Conservation (phyloP, 2,113 vertebrate species). For the Callipepla californica region DNA sequence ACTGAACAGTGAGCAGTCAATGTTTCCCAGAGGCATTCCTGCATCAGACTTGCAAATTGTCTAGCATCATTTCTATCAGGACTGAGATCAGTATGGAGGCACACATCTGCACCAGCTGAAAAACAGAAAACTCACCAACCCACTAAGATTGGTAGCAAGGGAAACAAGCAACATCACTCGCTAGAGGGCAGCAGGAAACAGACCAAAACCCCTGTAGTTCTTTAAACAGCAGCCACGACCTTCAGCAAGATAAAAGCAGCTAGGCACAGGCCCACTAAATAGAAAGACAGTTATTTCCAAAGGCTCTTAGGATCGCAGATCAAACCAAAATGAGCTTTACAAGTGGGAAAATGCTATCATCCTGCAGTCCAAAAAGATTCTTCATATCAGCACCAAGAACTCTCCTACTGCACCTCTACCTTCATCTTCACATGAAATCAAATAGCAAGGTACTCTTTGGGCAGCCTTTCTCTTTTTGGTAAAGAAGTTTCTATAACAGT, state of each 20-base stretch:
- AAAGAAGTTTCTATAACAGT: not conserved
- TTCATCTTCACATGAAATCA: not conserved
- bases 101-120: not conserved
- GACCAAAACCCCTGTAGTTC: not conserved
- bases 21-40: not conserved
- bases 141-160: not conserved
- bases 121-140: not conserved
- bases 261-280: not conserved
- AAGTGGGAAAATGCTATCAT: not conserved
- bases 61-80: not conserved
- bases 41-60: not conserved
- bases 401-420: not conserved
- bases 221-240: rapidly evolving
- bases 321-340: not conserved
- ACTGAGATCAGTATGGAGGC: not conserved
- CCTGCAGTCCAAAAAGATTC: not conserved
- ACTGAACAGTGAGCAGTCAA: not conserved
- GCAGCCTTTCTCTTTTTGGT: rapidly evolving
- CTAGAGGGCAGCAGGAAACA: slow-evolving; percentile 73
- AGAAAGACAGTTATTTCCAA: not conserved
- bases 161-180: not conserved
- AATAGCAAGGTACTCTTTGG: not conserved
- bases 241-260: not conserved
- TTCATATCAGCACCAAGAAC: not conserved
- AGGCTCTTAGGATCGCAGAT: not conserved